Conservation (phyloP, 2,113 vertebrate species). For the Ramphastos sulfuratus region DNA sequence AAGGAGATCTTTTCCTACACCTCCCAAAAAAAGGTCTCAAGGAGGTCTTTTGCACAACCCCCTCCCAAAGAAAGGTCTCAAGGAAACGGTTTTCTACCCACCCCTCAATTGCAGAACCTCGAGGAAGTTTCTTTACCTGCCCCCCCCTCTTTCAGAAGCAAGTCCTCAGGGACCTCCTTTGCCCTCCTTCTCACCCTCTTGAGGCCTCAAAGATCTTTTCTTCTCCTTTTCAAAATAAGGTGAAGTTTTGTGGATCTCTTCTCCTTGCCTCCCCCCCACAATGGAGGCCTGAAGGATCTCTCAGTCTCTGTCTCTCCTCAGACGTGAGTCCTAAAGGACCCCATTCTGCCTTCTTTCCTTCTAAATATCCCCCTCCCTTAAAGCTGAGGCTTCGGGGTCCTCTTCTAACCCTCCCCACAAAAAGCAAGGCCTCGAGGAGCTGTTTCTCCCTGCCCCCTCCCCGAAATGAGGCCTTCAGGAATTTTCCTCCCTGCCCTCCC, state of each 20-base stretch:
- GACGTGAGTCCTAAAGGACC: not conserved
- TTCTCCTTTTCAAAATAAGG: too few relatives aligned
- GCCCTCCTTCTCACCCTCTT: not conserved
- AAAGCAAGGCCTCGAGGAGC: not conserved
- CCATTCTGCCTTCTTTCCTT: not conserved
- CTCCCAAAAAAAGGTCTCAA: too few relatives aligned
- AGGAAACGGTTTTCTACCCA: too few relatives aligned
- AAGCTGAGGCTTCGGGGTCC: not conserved
- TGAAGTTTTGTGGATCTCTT: not conserved
- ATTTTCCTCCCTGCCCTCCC: not conserved
- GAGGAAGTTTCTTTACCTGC: too few relatives aligned
- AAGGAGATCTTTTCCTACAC: not conserved
- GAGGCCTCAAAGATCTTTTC: not conserved
- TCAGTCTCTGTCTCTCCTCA: too few relatives aligned
- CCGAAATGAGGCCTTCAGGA: not conserved
- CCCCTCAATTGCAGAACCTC: too few relatives aligned
- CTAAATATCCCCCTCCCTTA: too few relatives aligned
- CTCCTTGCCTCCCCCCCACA: too few relatives aligned
- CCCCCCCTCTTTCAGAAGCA: accelerated
- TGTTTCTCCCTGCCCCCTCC: not conserved
- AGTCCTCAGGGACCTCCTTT: not conserved
- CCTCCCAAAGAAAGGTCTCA: too few relatives aligned
- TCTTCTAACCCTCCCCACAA: not conserved
- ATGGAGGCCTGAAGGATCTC: too few relatives aligned
- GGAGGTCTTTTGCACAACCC: too few relatives aligned